These are phyloP conservation scores for Autographa gamma DNA, from an alignment of 2,888 invertebrate genomes.

Conservation along the genomic window DNA sequence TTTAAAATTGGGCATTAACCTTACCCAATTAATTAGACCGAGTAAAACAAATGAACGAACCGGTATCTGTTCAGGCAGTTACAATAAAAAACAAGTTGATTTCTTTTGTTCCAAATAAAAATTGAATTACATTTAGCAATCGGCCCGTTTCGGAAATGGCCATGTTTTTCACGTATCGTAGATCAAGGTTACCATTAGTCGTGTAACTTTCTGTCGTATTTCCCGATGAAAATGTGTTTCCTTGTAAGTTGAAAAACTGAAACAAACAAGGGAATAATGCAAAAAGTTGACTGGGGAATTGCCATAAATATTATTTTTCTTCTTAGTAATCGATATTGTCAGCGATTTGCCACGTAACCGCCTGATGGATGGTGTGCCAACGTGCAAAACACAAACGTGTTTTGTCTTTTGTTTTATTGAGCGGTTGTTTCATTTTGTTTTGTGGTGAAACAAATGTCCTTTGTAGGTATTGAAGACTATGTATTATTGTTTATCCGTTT, in stretches of 20 bases:
- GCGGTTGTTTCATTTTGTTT: constrained; percentile 35
- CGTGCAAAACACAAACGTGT: constrained; percentile 68
- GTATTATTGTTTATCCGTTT: constrained; percentile 10
- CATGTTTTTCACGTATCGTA: constrained; percentile 20
- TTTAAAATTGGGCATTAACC: neutral
- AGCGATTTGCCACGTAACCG: constrained; percentile 77
- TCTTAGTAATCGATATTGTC: constrained; percentile 78
- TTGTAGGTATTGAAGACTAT: neutral
- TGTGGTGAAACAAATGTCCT: constrained; percentile 17
- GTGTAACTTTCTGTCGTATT: constrained; percentile 38
- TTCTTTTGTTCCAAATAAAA: constrained; percentile 18
- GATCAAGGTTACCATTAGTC: constrained; percentile 31
- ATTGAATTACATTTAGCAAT: constrained; percentile 5
- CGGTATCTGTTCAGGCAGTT: neutral
- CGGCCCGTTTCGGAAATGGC: constrained; percentile 18
- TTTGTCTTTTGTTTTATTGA: constrained; percentile 64
- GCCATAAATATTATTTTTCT: constrained; percentile 78
- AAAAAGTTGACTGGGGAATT: constrained; percentile 70
- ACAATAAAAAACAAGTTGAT: neutral
- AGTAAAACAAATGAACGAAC: neutral
- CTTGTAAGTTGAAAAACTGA: constrained; percentile 69
- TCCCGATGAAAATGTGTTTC: constrained; percentile 66
- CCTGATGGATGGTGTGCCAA: constrained; percentile 74
- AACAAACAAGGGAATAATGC: constrained; percentile 73
- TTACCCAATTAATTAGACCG: neutral